These are phyloP conservation scores for Girardinus metallicus DNA, from an alignment of 2,797 vertebrate genomes.

Conservation along the genomic window DNA sequence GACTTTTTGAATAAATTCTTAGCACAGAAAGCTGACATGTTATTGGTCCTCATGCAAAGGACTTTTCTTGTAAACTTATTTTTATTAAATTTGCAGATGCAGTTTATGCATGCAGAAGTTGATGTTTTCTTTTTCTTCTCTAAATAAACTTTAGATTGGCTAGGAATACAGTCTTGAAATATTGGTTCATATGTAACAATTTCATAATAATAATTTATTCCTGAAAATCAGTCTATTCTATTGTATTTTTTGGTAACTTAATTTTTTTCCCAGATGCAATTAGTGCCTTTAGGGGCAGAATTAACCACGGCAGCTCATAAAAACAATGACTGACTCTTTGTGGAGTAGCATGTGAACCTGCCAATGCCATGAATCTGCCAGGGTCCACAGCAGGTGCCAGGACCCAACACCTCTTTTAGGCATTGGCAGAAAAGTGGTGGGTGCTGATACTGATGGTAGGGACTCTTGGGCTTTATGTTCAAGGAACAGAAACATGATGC, in stretches of 20 bases:
- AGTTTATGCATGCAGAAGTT: neutral
- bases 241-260: neutral
- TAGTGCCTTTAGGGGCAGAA: conserved; percentile 41
- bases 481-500: conserved; percentile 78
- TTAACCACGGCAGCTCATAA: conserved; percentile 41
- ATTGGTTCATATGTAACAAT: neutral
- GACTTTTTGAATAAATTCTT: no score
- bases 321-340: conserved; percentile 55
- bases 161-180: neutral
- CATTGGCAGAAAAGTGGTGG: conserved; percentile 56
- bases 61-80: no score
- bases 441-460: conserved; percentile 53
- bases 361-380: conserved; percentile 63
- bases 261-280: neutral
- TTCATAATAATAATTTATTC: neutral
- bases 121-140: neutral
- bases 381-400: conserved; percentile 71
- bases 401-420: conserved; percentile 70
- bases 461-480: conserved; percentile 58
- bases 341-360: conserved; percentile 67
- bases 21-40: no score
- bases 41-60: no score
- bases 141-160: neutral
- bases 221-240: neutral
- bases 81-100: neutral